Conservation (phyloP, 2,113 vertebrate genomes). For the Probosciger aterrimus region DNA sequence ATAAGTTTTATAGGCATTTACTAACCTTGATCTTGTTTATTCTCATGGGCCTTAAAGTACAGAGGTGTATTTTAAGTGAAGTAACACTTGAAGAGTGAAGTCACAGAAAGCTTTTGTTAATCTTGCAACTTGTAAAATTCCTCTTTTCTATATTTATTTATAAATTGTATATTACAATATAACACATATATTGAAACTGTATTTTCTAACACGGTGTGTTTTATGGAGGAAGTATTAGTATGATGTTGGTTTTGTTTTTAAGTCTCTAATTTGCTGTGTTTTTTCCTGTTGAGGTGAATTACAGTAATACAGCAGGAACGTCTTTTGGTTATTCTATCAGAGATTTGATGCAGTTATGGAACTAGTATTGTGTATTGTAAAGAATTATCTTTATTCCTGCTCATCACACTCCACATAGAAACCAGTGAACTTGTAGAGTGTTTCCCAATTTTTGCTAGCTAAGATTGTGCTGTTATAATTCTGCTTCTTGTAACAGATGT, state of each 20-base stretch:
- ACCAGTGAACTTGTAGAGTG: background rate
- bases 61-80: background rate
- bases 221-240: background rate
- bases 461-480: background rate
- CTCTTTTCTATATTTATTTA: background rate
- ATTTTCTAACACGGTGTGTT: background rate
- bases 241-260: background rate
- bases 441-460: background rate
- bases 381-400: background rate
- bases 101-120: background rate
- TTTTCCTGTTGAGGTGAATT: background rate
- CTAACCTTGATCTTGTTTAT: background rate
- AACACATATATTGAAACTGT: background rate
- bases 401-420: background rate
- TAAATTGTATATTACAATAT: background rate
- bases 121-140: background rate
- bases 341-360: background rate
- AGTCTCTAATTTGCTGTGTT: background rate
- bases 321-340: background rate
- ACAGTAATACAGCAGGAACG: background rate
- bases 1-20: background rate
- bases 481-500: background rate
- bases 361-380: background rate
- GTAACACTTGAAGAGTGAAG: background rate
- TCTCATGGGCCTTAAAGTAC: background rate